A percentile compares a stretch with the other conserved stretches of the same genome.
These are phyloP conservation scores for Idaea straminata DNA, from an alignment of 2,888 invertebrate species.

Conservation along the genomic window DNA sequence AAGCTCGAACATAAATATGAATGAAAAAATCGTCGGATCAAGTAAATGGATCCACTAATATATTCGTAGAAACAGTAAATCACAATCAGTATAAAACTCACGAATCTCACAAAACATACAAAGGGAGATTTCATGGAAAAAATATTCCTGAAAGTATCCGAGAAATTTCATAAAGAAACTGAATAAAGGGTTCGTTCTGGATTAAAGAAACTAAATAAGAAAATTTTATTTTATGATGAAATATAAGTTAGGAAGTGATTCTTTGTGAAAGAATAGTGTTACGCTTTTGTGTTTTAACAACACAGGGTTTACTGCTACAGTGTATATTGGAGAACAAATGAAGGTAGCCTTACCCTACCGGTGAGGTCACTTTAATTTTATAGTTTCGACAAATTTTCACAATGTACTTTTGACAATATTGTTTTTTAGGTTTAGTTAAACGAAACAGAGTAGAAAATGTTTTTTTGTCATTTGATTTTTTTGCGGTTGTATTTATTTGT, in stretches of 20 bases:
- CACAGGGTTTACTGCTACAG: slow-evolving; percentile 2
- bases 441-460: too few relatives aligned
- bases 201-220: slow-evolving; percentile 27
- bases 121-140: slow-evolving; percentile 38
- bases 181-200: slow-evolving; percentile 22
- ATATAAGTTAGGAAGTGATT: slow-evolving; percentile 21
- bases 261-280: slow-evolving; percentile 13
- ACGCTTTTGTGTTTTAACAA: slow-evolving; percentile 11
- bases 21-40: slow-evolving; percentile 17
- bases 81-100: slow-evolving; percentile 49
- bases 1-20: slow-evolving; percentile 13
- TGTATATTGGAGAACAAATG: neutral
- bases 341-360: neutral
- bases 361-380: too few relatives aligned
- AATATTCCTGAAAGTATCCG: slow-evolving; percentile 34
- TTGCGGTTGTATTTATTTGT: too few relatives aligned
- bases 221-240: slow-evolving; percentile 22
- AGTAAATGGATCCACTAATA: slow-evolving; percentile 44
- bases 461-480: too few relatives aligned
- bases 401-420: too few relatives aligned
- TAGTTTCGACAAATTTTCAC: too few relatives aligned
- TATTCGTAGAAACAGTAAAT: slow-evolving; percentile 43
- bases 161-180: slow-evolving; percentile 25
- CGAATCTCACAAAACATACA: slow-evolving; percentile 33
- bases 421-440: too few relatives aligned